These are phyloP conservation scores for Burhinus oedicnemus DNA, from an alignment of 2,113 vertebrate species.

Conservation along the genomic window DNA sequence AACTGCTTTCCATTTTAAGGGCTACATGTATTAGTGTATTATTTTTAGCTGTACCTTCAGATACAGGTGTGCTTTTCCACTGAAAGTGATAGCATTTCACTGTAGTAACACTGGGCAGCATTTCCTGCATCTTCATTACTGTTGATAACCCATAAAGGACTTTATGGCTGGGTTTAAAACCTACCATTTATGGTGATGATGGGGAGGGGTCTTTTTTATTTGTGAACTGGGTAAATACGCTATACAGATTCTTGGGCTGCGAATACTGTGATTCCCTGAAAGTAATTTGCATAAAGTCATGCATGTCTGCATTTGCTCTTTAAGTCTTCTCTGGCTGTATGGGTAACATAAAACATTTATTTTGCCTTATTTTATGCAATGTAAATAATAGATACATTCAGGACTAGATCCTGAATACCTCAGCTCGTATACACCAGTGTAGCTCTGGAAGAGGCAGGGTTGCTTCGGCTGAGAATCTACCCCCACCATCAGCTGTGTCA, in stretches of 20 bases:
- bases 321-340: not conserved
- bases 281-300: not conserved
- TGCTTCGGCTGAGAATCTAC: not conserved
- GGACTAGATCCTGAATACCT: not conserved
- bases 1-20: not conserved
- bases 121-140: not conserved
- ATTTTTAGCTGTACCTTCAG: not conserved
- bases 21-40: not conserved
- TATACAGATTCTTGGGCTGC: not conserved
- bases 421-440: not conserved
- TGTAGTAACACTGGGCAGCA: not conserved
- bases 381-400: not conserved
- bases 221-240: not conserved
- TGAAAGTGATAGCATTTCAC: not conserved
- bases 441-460: not conserved
- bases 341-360: not conserved
- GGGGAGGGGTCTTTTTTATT: not conserved
- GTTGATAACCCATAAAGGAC: not conserved
- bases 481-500: not conserved
- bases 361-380: constrained; percentile 11
- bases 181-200: not conserved
- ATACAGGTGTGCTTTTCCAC: not conserved
- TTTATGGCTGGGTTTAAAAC: not conserved
- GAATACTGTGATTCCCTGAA: not conserved
- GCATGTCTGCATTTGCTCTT: not conserved